A percentile compares a stretch with the other conserved stretches of the same genome.
Evolutionary conservation across 1,140 invertebrate species (phyloP).

Genomic region (Pogonognathellus flavescens): DNA sequence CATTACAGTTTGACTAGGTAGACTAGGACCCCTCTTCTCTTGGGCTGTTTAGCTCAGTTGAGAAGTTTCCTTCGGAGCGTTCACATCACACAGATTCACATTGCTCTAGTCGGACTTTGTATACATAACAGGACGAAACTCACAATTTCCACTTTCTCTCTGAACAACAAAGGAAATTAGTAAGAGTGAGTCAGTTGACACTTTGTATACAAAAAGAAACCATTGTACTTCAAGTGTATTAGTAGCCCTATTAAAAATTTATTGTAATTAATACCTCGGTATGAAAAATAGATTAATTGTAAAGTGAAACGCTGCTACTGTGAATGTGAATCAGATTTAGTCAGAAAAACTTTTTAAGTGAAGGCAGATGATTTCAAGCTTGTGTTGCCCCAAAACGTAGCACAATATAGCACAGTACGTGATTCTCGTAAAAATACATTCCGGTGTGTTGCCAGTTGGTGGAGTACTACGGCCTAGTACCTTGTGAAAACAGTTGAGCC

Average conservation of each 20-base stretch:
- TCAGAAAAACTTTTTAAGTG: background rate
- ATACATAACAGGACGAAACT: background rate
- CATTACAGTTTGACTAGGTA: conserved; percentile 22
- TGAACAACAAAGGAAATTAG: background rate
- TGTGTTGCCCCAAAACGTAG: conserved; percentile 2
- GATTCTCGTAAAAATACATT: too few species aligned
- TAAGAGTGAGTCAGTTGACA: background rate
- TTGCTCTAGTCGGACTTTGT: background rate
- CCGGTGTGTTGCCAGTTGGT: too few species aligned
- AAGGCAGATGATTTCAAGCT: background rate
- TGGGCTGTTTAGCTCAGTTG: conserved; percentile 30
- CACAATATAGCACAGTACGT: too few species aligned
- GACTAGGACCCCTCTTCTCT: conserved; percentile 37
- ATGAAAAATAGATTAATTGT: background rate
- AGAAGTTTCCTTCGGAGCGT: conserved; percentile 31
- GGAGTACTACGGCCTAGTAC: too few species aligned
- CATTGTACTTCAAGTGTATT: background rate
- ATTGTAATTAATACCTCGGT: background rate
- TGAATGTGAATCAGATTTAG: too few species aligned
- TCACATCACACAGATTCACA: conserved; percentile 5
- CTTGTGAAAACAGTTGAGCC: too few species aligned
- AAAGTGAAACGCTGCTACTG: too few species aligned
- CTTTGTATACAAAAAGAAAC: background rate
- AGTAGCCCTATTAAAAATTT: too few species aligned
- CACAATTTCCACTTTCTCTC: background rate